Percentiles rank a stretch among this genome's conserved stretches.
Evolutionary conservation across 2,797 vertebrate genomes (phyloP).

Genomic region (Xyrichtys novacula): DNA sequence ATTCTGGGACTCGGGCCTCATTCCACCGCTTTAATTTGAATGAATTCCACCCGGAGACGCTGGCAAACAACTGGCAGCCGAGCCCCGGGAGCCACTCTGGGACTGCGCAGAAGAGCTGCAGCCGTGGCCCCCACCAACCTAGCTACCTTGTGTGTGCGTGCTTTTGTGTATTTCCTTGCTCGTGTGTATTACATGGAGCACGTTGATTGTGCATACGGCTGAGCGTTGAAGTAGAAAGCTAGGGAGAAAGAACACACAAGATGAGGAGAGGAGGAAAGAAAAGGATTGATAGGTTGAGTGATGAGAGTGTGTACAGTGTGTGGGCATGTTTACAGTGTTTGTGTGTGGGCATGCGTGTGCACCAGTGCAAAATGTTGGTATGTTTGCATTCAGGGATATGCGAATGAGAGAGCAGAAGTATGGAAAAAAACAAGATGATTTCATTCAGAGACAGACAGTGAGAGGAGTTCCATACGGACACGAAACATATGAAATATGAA

Average conservation of each 20-base stretch:
- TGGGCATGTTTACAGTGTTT: constrained; percentile 35
- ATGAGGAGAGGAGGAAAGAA: constrained; percentile 21
- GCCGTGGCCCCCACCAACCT: constrained; percentile 82
- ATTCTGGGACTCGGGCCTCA: constrained; percentile 99
- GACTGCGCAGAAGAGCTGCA: constrained; percentile 86
- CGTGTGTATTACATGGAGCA: constrained; percentile 49
- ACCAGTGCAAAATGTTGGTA: not conserved
- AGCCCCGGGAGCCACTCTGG: constrained; percentile 95
- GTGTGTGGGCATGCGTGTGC: constrained; percentile 11
- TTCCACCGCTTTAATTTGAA: constrained; percentile 99
- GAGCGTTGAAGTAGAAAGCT: constrained; percentile 51
- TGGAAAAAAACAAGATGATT: constrained; percentile 55
- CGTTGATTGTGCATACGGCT: constrained; percentile 48
- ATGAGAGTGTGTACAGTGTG: constrained; percentile 42
- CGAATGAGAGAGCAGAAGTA: constrained; percentile 69
- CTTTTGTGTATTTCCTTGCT: constrained; percentile 37
- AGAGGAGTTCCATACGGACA: constrained; percentile 52
- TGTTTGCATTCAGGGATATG: constrained; percentile 33
- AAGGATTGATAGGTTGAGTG: constrained; percentile 56
- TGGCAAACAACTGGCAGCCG: constrained; percentile 99
- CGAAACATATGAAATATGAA: constrained; percentile 71
- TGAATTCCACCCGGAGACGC: constrained; percentile 98
- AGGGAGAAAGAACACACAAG: constrained; percentile 63
- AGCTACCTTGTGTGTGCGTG: constrained; percentile 70
- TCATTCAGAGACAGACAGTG: constrained; percentile 43